phyloP scores from a whole-genome alignment of 2,113 vertebrate genomes.

The Chaetops frenatus region DNA sequence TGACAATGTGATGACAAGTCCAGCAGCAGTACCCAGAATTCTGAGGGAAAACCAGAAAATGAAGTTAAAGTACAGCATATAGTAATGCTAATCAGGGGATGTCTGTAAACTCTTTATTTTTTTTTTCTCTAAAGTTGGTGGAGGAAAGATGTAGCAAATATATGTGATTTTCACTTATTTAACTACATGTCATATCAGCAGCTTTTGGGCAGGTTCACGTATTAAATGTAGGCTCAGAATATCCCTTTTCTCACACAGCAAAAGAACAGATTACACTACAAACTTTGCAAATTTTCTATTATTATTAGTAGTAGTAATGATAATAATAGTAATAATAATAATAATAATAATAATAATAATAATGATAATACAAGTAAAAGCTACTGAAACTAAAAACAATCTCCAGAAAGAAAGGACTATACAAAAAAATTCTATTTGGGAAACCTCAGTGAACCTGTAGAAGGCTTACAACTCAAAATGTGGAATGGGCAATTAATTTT shows the following conservation, averaged over 20 bases:
- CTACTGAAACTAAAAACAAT: background rate
- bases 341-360: background rate
- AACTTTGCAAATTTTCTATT: background rate
- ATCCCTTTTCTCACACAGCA: background rate
- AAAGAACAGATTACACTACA: background rate
- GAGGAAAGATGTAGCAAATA: slow-evolving; percentile 49
- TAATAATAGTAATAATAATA: background rate
- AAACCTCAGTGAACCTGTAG: background rate
- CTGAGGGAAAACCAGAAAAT: slow-evolving; percentile 66
- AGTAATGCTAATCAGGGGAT: slow-evolving; percentile 36
- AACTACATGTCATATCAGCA: slow-evolving; percentile 26
- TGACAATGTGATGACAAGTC: slow-evolving; percentile 77
- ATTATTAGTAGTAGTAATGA: background rate
- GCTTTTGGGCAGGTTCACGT: background rate
- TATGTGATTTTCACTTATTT: slow-evolving; percentile 47
- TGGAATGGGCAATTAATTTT: background rate
- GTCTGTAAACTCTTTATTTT: slow-evolving; percentile 37
- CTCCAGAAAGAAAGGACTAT: background rate
- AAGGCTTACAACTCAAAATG: background rate
- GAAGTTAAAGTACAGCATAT: slow-evolving; percentile 54
- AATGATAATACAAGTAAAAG: background rate
- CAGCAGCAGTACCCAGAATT: slow-evolving; percentile 64
- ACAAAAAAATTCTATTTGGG: background rate
- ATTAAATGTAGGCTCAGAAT: slow-evolving; percentile 1
- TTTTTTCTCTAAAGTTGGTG: background rate